Evolutionary conservation across 1,140 invertebrate species (phyloP), one percentile per base, ranked within the genome.

Genomic region (Phocides pigmalion): DNA sequence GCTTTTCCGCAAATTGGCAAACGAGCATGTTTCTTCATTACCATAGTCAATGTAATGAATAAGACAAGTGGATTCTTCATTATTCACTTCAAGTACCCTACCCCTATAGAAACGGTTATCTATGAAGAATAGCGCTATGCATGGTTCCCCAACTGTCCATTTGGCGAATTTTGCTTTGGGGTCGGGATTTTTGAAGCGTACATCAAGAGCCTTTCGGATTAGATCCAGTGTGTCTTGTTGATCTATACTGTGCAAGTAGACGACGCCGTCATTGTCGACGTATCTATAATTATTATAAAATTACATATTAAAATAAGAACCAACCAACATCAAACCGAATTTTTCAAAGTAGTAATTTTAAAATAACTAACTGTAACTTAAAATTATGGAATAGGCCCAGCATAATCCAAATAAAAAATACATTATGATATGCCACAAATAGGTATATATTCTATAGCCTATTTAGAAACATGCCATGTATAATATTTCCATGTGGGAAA

Each of bases 21-120:
- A 81, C 0, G 81, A 59, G 15, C 93, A 94, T 1, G 79, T 74
- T 66, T 94, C 93, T 50, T 89, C 77, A 61, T 95, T 95, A 0
- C 95, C 95, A 67, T 93, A 95, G 75, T 96, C 95, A 0, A 95
- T 82, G 70, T 93, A 95, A 58, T 90, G 76, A 0, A 95, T 92
- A 3, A 86, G 68, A 58, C 94, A 86, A 9, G 76, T 78, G 2
- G 83, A 79, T 8, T 78, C 54, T 37, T 84, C 82, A 0, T 84
- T 67, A 15, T 83, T 79, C 4, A 91, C 84, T 44, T 90, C 79
- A 14, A 89, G 22, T 5, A 95, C 90, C 51, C 84, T 72, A 15
- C 93, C 94, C 58, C 95, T 91, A 72, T 95, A 95, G 89, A 95
- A 95, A 8, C 87, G 84, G 2, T 93, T 86, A 74, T 96, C 93